Base-by-base conservation (phyloP, 92 coral and sea anemone species). In the Bergia puertoricense region DNA sequence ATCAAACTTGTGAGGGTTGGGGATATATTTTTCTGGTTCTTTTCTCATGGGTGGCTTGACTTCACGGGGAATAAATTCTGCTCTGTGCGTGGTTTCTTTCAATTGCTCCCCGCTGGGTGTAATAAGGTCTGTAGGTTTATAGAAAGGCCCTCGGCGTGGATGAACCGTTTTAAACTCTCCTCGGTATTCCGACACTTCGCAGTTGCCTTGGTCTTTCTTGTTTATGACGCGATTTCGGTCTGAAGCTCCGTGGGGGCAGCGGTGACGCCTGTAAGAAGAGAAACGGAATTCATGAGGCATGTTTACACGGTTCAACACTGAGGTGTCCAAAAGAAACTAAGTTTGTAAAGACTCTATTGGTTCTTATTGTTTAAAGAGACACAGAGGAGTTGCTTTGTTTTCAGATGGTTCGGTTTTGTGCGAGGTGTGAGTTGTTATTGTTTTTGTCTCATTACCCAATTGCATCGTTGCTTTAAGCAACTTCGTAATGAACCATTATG, bases 101-200 rank as follows among this genome's bases (percentile, higher is more conserved):
- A 76, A 81, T 8, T 93, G 83, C 38, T 90, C 89, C 4, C 99
- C 99, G 45, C 93, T 90, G 81, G 83, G 85, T 4, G 89, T 90
- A 37, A 97, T 91, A n/a, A 90, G 97, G 88, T 97, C 99, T 23
- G 84, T 93, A 50, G 99, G 99, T 45, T 92, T 92, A 71, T 10
- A 80, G 82, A 97, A 97, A 18, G 99, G 99, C 18, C 99, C 99
- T 51, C 99, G 92, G 71, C 89, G 91, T 42, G 98, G 96, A 37
- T 91, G 89, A 23, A 91, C 92, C 1, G 90, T 82, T 37, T 90
- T 88, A 76, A 86, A 97, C 37, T 88, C 89, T 66, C 93, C 96
- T 43, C 77, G 72, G 93, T 97, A 97, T 71, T 97, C 99, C 0
- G 99, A 90, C 54, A 97, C 97, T 22, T 92, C 85, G 73, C 99